phyloP scores from a whole-genome alignment of 2,888 invertebrate genomes.

The Cotesia congregata region DNA sequence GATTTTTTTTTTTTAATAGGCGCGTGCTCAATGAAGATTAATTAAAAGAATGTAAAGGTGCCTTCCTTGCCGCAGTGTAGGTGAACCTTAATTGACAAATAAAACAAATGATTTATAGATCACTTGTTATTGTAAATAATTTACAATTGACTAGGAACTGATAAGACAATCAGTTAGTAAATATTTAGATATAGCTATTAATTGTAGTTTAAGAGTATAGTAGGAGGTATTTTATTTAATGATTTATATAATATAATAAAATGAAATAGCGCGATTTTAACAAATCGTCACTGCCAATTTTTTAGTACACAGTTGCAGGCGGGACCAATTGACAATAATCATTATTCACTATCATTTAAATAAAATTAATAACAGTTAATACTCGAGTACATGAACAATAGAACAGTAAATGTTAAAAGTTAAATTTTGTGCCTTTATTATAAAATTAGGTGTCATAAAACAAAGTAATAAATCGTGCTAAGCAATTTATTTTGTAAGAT shows the following conservation, averaged over 20 bases:
- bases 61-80: constrained; percentile 68
- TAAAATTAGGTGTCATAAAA: constrained; percentile 40
- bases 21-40: constrained; percentile 56
- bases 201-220: constrained; percentile 55
- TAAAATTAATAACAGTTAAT: constrained; percentile 16
- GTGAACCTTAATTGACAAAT: constrained; percentile 44
- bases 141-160: constrained; percentile 33
- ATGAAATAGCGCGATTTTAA: constrained; percentile 44
- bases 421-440: constrained; percentile 54
- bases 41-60: constrained; percentile 57
- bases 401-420: constrained; percentile 7
- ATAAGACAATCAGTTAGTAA: constrained; percentile 53
- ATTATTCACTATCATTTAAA: neutral
- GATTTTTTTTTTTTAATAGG: neutral
- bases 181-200: constrained; percentile 49
- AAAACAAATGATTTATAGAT: constrained; percentile 44
- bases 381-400: constrained; percentile 25
- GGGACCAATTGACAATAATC: neutral
- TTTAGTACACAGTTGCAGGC: constrained; percentile 14
- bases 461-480: constrained; percentile 38
- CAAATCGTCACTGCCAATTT: constrained; percentile 40
- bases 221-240: constrained; percentile 22
- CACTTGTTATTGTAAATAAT: constrained; percentile 65
- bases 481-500: constrained; percentile 48
- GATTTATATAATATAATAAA: constrained; percentile 18